Percentiles rank a stretch among this genome's conserved stretches.
These are phyloP conservation scores for Barypeithes pellucidus DNA, from an alignment of 2,888 invertebrate species.

Conservation along the genomic window DNA sequence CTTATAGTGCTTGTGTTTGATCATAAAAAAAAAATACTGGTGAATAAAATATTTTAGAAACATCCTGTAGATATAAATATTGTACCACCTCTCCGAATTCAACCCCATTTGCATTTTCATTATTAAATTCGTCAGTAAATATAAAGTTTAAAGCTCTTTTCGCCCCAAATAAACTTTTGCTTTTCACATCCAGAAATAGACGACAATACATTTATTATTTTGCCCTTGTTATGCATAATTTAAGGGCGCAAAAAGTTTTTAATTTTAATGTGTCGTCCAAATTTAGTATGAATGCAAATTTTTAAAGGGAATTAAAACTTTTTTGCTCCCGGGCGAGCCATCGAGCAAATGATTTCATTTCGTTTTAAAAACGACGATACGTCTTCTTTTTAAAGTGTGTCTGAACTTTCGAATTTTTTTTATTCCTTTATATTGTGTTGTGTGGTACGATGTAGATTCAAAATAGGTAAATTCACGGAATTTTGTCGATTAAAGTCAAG, in stretches of 20 bases:
- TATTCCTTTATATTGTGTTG: too few relatives aligned
- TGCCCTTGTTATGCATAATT: conserved; percentile 37
- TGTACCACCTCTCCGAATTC: neutral
- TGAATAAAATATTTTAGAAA: neutral
- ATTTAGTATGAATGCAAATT: conserved; percentile 49
- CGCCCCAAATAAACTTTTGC: conserved; percentile 19
- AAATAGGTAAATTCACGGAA: too few relatives aligned
- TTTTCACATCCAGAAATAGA: conserved; percentile 11
- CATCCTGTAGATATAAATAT: conserved; percentile 5
- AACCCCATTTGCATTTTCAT: conserved; percentile 13
- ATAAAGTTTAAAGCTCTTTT: neutral
- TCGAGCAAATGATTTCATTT: conserved; percentile 48
- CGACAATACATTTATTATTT: conserved; percentile 38
- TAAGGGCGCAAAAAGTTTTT: conserved; percentile 37
- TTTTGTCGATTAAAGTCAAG: too few relatives aligned
- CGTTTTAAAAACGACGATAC: conserved; percentile 32
- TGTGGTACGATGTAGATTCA: too few relatives aligned
- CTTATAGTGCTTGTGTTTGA: too few relatives aligned
- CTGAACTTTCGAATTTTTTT: too few relatives aligned
- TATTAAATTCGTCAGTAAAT: conserved; percentile 33
- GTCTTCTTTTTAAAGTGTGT: conserved; percentile 41
- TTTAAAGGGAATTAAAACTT: conserved; percentile 51
- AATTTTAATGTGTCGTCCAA: conserved; percentile 45
- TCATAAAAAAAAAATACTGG: too few relatives aligned
- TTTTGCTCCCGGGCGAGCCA: conserved; percentile 38